Conservation (phyloP, 2,113 vertebrate species). For the Donacobius atricapilla region DNA sequence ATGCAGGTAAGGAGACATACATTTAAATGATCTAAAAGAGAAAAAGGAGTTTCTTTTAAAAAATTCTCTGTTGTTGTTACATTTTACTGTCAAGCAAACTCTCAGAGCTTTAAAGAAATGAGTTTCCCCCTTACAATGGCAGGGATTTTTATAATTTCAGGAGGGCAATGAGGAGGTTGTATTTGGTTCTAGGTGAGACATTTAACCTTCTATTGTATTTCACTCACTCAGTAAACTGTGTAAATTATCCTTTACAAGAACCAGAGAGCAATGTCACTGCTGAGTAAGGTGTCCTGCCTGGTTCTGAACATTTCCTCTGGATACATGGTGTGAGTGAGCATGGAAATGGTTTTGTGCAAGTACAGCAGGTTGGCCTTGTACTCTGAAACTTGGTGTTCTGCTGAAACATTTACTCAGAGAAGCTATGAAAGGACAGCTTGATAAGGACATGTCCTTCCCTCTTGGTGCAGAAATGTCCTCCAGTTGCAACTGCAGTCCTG, state of each 20-base stretch:
- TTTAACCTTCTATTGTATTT: not conserved
- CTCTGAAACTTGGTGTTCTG: not conserved
- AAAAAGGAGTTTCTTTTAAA: not conserved
- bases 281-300: constrained; percentile 8
- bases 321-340: not conserved
- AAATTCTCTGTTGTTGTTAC: not conserved
- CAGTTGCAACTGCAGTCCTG: not conserved
- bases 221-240: not conserved
- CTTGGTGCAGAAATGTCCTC: not conserved
- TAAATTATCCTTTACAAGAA: not conserved
- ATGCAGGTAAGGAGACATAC: not conserved
- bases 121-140: not conserved
- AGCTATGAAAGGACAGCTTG: not conserved
- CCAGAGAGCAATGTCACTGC: not conserved
- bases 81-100: not conserved
- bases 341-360: not conserved
- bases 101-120: not conserved
- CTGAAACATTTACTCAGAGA: not conserved
- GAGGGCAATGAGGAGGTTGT: not conserved
- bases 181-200: not conserved
- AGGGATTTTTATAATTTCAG: not conserved
- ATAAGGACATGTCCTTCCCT: not conserved
- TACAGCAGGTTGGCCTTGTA: not conserved
- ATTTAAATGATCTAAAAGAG: not conserved
- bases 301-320: not conserved